Conservation (phyloP, 2,797 vertebrate genomes). For the Eremophila alpestris region DNA sequence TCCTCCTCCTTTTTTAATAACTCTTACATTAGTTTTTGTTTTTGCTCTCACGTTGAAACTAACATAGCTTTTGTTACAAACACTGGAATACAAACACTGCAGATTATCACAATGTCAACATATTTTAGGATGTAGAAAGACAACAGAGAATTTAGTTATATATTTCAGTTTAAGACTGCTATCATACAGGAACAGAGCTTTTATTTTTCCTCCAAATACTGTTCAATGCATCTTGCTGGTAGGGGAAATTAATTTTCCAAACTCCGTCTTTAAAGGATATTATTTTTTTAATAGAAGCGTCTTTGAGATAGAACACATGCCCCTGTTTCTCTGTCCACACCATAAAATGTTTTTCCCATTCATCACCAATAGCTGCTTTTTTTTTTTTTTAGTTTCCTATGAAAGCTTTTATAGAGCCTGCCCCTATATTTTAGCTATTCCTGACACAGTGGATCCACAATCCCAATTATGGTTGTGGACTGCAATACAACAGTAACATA, state of each 20-base stretch:
- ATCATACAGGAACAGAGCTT: background rate
- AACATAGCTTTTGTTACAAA: background rate
- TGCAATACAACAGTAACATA: background rate
- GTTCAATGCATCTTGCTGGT: constrained; percentile 1
- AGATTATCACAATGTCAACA: background rate
- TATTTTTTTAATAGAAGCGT: constrained; percentile 57
- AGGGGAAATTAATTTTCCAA: constrained; percentile 59
- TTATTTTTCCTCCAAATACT: background rate
- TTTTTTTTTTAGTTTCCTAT: background rate
- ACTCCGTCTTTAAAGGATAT: constrained; percentile 47
- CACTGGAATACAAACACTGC: background rate
- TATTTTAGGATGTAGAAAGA: background rate
- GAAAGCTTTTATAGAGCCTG: constrained; percentile 16
- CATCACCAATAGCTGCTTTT: background rate
- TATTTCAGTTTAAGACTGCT: background rate
- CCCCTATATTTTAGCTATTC: background rate
- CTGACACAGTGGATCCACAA: background rate
- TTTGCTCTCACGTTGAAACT: constrained; percentile 4
- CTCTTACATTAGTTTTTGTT: background rate
- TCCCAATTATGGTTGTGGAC: background rate
- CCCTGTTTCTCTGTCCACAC: constrained; percentile 11
- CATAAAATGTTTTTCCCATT: constrained; percentile 54
- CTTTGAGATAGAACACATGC: constrained; percentile 59
- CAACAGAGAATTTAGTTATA: background rate
- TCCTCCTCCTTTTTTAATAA: background rate